Percentiles rank a stretch among this genome's conserved stretches.
Evolutionary conservation across 1,140 invertebrate genomes (phyloP).

Genomic region (Armadillidium nasatum): DNA sequence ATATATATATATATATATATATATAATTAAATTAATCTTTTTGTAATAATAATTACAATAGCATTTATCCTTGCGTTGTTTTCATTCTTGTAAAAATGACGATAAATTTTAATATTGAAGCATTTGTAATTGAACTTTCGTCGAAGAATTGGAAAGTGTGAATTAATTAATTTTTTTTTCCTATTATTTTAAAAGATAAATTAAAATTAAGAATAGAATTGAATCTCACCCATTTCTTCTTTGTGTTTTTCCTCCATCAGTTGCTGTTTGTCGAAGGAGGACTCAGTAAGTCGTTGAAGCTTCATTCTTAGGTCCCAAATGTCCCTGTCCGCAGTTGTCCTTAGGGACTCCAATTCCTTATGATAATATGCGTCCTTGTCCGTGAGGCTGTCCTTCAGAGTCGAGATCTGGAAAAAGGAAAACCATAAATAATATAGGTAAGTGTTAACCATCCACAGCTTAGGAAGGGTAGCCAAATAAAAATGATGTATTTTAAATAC

Average conservation of each 20-base stretch:
- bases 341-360: conserved; percentile 55
- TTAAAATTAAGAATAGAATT: neutral
- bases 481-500: too few species aligned
- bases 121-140: too few species aligned
- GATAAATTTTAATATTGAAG: too few species aligned
- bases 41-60: too few species aligned
- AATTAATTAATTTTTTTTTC: neutral
- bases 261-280: conserved; percentile 57
- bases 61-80: too few species aligned
- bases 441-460: too few species aligned
- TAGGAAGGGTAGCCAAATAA: too few species aligned
- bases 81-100: too few species aligned
- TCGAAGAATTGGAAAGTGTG: neutral
- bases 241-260: conserved; percentile 56
- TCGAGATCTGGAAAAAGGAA: conserved; percentile 51
- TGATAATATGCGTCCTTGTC: conserved; percentile 55
- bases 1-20: neutral
- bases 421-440: neutral
- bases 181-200: too few species aligned
- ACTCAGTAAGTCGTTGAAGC: conserved; percentile 56
- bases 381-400: conserved; percentile 54
- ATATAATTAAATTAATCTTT: too few species aligned
- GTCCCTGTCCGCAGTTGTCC: conserved; percentile 55
- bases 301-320: conserved; percentile 56
- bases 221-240: conserved; percentile 56